Percentiles rank a stretch among this genome's conserved stretches.
These are phyloP conservation scores for Ophiodon elongatus DNA, from an alignment of 2,113 vertebrate species.

Conservation along the genomic window DNA sequence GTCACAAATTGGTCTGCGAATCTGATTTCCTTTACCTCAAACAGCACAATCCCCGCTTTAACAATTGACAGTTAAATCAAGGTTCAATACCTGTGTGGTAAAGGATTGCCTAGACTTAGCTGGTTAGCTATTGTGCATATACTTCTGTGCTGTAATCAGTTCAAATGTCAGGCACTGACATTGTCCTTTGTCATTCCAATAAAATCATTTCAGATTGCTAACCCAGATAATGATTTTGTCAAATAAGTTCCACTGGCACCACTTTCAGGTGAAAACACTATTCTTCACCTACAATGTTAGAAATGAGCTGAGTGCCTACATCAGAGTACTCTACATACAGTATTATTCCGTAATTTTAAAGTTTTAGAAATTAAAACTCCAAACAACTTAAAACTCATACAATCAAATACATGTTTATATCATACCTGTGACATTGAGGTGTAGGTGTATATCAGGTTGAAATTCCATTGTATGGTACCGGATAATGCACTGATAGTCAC, in stretches of 20 bases:
- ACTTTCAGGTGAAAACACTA: background rate
- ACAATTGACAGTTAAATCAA: background rate
- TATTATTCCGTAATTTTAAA: background rate
- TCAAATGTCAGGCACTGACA: background rate
- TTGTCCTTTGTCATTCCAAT: background rate
- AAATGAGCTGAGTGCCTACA: background rate
- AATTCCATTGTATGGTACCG: accelerated
- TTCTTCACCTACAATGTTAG: background rate
- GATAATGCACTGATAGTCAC: conserved; percentile 7
- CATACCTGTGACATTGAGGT: conserved; percentile 66
- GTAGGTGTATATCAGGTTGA: accelerated
- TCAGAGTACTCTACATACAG: background rate
- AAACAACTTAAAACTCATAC: background rate
- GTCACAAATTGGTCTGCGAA: background rate
- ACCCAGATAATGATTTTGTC: background rate
- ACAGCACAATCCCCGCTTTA: background rate
- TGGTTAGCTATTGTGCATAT: background rate
- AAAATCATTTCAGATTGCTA: background rate
- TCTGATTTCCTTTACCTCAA: background rate
- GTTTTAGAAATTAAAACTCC: background rate
- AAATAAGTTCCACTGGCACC: background rate
- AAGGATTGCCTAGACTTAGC: background rate
- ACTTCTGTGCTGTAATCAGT: background rate
- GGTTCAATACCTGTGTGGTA: background rate
- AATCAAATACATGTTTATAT: background rate